Conservation (phyloP, 2,888 invertebrate genomes). For the Ditula angustiorana region DNA sequence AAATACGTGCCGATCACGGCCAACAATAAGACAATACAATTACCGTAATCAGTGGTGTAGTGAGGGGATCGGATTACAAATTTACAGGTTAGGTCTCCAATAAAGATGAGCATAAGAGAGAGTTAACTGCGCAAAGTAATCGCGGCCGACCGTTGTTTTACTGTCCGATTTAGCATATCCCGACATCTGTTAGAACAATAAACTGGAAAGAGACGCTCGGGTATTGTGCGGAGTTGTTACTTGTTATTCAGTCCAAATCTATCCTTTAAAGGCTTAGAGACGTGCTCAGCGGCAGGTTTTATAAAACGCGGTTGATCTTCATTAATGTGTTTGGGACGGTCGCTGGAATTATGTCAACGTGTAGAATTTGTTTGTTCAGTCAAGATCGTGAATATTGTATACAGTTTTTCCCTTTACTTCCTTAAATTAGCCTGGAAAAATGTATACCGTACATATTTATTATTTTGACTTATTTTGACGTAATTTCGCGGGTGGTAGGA, state of each 20-base stretch:
- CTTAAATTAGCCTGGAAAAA: no score
- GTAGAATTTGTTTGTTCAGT: not conserved
- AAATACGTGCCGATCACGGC: not conserved
- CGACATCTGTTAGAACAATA: conserved; percentile 78
- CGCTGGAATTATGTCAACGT: conserved; percentile 28
- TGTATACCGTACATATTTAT: no score
- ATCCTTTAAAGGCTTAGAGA: conserved; percentile 64
- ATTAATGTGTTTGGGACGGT: conserved; percentile 47
- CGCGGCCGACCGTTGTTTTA: conserved; percentile 72
- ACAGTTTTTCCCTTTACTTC: no score
- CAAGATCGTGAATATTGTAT: no score
- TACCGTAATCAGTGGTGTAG: conserved; percentile 66
- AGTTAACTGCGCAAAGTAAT: conserved; percentile 77
- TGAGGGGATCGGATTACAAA: conserved; percentile 68
- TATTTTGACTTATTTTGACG: no score
- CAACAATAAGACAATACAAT: conserved; percentile 20
- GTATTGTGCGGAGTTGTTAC: conserved; percentile 60
- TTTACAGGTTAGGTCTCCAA: conserved; percentile 76
- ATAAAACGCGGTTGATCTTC: conserved; percentile 51
- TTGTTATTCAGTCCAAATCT: conserved; percentile 64
- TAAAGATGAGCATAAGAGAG: conserved; percentile 79
- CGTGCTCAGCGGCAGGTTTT: conserved; percentile 60
- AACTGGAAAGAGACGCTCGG: conserved; percentile 69
- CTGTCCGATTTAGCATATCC: conserved; percentile 78
- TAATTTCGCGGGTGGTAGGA: no score